A percentile compares a stretch with the other conserved stretches of the same genome.
Evolutionary conservation across 2,888 invertebrate species (phyloP).

Genomic region (Phengaris alcon): DNA sequence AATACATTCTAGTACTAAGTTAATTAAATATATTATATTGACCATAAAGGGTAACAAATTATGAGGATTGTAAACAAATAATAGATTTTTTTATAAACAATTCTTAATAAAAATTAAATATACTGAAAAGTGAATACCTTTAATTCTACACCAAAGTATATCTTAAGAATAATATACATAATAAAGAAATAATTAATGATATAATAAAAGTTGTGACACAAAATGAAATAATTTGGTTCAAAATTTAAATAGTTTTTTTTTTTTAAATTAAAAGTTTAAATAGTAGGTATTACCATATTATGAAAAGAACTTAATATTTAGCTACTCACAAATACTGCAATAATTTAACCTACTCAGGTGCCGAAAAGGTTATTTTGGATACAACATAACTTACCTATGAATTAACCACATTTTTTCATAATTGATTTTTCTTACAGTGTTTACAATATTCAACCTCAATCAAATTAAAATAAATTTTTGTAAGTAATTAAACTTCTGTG

Average conservation of each 20-base stretch:
- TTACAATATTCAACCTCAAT: too few species aligned
- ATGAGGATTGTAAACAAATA: conserved; percentile 4
- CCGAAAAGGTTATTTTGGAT: not conserved
- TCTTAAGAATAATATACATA: conserved; percentile 7
- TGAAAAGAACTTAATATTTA: not conserved
- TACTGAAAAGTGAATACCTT: not conserved
- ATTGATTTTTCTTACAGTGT: not conserved
- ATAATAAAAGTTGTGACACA: not conserved
- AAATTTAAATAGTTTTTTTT: not conserved
- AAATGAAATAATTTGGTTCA: not conserved
- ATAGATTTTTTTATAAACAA: conserved; percentile 16
- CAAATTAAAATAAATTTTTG: not conserved
- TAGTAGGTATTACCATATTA: not conserved
- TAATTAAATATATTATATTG: conserved; percentile 26
- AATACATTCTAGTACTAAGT: conserved; percentile 25
- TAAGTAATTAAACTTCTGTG: not conserved
- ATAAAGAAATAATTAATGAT: conserved; percentile 8
- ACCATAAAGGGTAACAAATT: conserved; percentile 25
- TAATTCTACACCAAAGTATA: conserved; percentile 4
- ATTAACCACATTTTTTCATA: not conserved
- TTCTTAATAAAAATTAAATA: conserved; percentile 3
- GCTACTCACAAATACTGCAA: conserved; percentile 1
- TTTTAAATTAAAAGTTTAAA: too few species aligned
- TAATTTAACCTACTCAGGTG: conserved; percentile 11
- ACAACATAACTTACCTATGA: not conserved